Evolutionary conservation across 2,113 vertebrate genomes (phyloP).

Genomic region (Natator depressus): DNA sequence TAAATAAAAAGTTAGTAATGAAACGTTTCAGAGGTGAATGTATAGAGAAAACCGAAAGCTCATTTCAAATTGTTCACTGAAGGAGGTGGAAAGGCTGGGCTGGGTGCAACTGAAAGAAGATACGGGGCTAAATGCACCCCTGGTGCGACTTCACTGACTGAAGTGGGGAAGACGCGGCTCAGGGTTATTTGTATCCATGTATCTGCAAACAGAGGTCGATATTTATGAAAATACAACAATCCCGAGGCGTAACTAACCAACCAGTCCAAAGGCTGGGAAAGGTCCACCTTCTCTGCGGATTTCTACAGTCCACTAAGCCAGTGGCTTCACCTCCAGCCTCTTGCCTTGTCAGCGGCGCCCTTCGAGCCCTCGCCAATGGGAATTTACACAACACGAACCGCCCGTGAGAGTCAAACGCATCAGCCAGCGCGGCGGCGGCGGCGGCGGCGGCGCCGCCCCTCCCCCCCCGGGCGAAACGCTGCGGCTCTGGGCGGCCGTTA

Average conservation of each 20-base stretch:
- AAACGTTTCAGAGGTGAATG: background rate
- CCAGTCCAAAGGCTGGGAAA: background rate
- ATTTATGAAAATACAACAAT: background rate
- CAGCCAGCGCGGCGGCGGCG: no score
- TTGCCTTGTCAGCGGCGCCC: no score
- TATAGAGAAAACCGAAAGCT: background rate
- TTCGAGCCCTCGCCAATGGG: no score
- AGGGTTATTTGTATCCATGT: background rate
- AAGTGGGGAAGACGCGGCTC: background rate
- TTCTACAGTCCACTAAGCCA: no score
- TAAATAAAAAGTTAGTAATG: background rate
- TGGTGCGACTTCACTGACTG: background rate
- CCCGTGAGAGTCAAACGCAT: background rate
- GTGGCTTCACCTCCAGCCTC: no score
- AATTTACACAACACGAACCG: background rate
- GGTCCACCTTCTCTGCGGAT: background rate
- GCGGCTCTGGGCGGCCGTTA: no score
- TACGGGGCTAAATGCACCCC: background rate
- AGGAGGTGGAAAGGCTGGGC: background rate
- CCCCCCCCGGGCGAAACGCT: no score
- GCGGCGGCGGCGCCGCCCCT: no score
- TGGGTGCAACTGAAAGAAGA: background rate
- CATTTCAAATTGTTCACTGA: background rate
- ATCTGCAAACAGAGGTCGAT: background rate
- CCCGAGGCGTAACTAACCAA: background rate